A percentile compares a stretch with the other conserved stretches of the same genome.
Conservation (phyloP, 1,140 invertebrate genomes). For the Calephelis virginiensis region DNA sequence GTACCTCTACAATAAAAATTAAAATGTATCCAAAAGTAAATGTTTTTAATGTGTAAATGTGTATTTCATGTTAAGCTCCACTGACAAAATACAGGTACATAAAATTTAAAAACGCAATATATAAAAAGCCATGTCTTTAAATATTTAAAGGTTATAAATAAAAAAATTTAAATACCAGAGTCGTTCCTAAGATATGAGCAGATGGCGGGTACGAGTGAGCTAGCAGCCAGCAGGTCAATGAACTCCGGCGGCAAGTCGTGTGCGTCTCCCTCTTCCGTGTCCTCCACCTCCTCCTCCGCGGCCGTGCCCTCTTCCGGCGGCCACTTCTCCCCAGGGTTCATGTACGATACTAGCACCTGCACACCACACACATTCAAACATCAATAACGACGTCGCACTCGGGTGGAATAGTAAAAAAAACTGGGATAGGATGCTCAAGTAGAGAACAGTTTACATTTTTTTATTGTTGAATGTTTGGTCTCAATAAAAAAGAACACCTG, state of each 20-base stretch:
- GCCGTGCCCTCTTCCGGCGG: slow-evolving; percentile 68
- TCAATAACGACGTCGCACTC: no score
- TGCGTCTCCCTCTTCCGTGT: slow-evolving; percentile 63
- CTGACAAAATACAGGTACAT: no score
- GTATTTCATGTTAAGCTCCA: no score
- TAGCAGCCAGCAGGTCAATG: slow-evolving; percentile 86
- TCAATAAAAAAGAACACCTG: no score
- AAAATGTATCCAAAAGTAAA: no score
- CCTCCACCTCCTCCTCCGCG: slow-evolving; percentile 49
- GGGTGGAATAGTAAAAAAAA: no score
- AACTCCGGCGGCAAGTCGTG: slow-evolving; percentile 83
- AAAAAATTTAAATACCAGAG: slow-evolving; percentile 80
- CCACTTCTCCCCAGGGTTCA: slow-evolving; percentile 86
- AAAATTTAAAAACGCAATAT: neutral
- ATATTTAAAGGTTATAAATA: no score
- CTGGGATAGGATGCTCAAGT: no score
- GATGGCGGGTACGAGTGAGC: slow-evolving; percentile 91
- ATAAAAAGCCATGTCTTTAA: neutral
- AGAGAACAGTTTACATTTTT: no score
- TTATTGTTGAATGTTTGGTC: no score
- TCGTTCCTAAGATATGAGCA: slow-evolving; percentile 96
- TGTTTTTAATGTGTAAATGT: no score
- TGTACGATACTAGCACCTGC: slow-evolving; percentile 91
- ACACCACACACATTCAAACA: slow-evolving; percentile 35
- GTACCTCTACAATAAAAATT: no score